A percentile compares a stretch with the other conserved stretches of the same genome.
These are phyloP conservation scores for Lerista edwardsae DNA, from an alignment of 2,797 vertebrate genomes.

Conservation along the genomic window DNA sequence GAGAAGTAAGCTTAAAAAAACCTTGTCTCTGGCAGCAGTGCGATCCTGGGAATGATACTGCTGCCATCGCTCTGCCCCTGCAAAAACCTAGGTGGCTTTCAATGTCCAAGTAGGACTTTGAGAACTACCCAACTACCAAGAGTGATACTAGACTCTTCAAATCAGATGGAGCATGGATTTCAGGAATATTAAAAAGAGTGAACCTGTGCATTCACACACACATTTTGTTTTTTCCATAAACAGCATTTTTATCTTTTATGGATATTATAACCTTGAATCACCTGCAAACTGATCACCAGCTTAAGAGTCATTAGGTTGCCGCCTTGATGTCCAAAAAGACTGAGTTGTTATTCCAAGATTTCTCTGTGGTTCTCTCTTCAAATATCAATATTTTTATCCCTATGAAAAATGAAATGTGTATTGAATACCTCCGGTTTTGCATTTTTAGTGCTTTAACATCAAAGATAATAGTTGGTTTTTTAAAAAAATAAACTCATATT, in stretches of 20 bases:
- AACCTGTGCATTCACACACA: neutral
- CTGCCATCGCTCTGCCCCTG: too few relatives aligned
- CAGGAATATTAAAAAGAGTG: neutral
- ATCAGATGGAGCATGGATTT: neutral
- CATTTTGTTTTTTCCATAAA: neutral
- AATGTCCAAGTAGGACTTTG: too few relatives aligned
- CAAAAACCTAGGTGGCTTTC: too few relatives aligned
- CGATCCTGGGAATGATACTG: too few relatives aligned
- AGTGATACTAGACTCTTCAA: neutral
- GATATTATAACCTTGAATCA: too few relatives aligned
- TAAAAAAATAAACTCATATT: neutral
- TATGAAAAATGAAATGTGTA: neutral
- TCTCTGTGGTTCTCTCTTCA: neutral
- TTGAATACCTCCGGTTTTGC: neutral
- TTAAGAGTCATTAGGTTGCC: neutral
- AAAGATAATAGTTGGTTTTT: neutral
- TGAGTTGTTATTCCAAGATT: neutral
- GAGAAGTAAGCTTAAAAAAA: too few relatives aligned
- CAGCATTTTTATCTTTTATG: neutral
- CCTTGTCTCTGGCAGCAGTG: too few relatives aligned
- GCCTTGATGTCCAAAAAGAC: neutral
- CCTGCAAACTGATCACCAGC: too few relatives aligned
- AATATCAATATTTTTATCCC: neutral
- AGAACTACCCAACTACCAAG: too few relatives aligned
- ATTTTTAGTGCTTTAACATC: neutral